These are phyloP conservation scores for Empis stercorea DNA, from an alignment of 2,888 invertebrate genomes.

Conservation along the genomic window DNA sequence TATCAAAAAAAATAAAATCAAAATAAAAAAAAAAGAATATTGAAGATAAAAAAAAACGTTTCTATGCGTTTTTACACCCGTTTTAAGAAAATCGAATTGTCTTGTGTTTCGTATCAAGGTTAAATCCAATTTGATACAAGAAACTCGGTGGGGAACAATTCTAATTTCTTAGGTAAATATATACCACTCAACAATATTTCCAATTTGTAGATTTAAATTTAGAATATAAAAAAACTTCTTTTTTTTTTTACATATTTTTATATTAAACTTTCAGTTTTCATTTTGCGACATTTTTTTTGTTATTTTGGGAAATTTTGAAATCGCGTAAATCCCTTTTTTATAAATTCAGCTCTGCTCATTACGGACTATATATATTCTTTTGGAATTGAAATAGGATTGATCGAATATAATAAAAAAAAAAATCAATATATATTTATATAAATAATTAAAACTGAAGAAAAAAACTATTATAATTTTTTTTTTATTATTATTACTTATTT, in stretches of 20 bases:
- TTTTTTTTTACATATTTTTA: background rate
- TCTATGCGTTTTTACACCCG: too few species aligned
- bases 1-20: too few species aligned
- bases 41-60: too few species aligned
- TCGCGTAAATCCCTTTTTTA: too few species aligned
- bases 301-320: background rate
- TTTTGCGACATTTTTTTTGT: background rate
- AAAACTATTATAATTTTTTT: background rate
- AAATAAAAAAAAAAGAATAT: too few species aligned
- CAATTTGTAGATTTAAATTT: background rate
- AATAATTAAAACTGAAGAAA: background rate
- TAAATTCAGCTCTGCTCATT: conserved; percentile 9
- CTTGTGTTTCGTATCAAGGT: too few species aligned
- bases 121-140: too few species aligned
- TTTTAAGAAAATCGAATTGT: too few species aligned
- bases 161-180: too few species aligned
- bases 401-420: background rate
- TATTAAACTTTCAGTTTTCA: background rate
- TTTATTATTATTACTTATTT: background rate
- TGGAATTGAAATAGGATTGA: conserved; percentile 9
- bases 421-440: background rate
- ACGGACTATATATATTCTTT: conserved; percentile 10
- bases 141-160: too few species aligned
- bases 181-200: background rate
- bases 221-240: too few species aligned